Evolutionary conservation across 2,888 invertebrate species (phyloP), one percentile per base, ranked within the genome.

Genomic region (Drosophila diplacantha): DNA sequence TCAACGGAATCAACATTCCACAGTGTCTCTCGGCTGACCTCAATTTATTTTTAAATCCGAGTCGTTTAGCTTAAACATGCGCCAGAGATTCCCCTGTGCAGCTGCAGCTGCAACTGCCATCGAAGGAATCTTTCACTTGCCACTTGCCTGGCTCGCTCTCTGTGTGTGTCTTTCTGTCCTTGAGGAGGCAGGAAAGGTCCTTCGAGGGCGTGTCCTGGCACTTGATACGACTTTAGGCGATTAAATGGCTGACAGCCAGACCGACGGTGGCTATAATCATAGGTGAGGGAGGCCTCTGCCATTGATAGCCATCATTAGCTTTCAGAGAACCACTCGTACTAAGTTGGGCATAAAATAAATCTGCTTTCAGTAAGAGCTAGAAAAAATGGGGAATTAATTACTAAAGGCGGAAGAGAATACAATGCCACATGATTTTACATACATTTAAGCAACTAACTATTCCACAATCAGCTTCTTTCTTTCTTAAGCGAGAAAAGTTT

Each of bases 41-140:
- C 80, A 73, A 79, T 82, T 77, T 76, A 71, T 77, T 80, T 65
- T 79, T 71, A 80, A 76, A 82, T 82, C 72, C 81, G 70, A 77
- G 66, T 71, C 64, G 74, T 67, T 79, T 74, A 65, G 80, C 74
- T 82, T 69, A 71, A 81, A 74, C 74, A 74, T 72, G 74, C 74
- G 55, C 74, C 56, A 46, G 56, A 72, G 61, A 66, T 73, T 44
- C 31, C 31, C 31, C 12, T 11, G 2, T 14, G 24, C 39, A 31
- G 24, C 24, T 59, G 67, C 39, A 20, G 47, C 46, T 60, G 60
- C 59, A 32, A 60, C 41, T 41, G 57, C 39, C 56, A 56, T 56
- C 49, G 60, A 49, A 41, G 29, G 41, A 59, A 39, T 60, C 18
- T 34, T 44, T 35, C 56, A 49, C 29, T 34, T 43, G 54, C 37